Evolutionary conservation across 2,113 vertebrate species (phyloP).

Genomic region (Festucalex cinctus): DNA sequence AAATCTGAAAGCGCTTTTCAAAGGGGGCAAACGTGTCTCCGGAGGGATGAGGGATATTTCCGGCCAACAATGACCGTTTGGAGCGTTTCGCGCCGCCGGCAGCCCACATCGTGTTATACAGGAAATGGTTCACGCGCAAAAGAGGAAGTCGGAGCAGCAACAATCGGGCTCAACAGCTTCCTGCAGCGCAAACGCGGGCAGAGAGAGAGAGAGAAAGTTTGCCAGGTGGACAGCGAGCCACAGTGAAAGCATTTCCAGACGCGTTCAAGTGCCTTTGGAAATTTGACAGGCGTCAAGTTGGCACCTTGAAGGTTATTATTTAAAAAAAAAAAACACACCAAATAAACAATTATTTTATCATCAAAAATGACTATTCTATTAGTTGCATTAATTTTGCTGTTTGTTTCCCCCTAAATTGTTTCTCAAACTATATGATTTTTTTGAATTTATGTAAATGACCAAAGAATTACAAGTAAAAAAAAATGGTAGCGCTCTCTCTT

Average conservation of each 20-base stretch:
- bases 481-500: too few relatives aligned
- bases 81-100: slow-evolving; percentile 24
- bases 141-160: slow-evolving; percentile 59
- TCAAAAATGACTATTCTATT: too few relatives aligned
- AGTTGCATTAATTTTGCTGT: too few relatives aligned
- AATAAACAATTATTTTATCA: too few relatives aligned
- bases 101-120: slow-evolving; percentile 45
- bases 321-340: too few relatives aligned
- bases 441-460: too few relatives aligned
- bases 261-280: not conserved
- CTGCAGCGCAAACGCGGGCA: slow-evolving; percentile 45
- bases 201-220: too few relatives aligned
- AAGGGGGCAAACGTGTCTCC: slow-evolving; percentile 21
- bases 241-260: too few relatives aligned
- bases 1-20: slow-evolving; percentile 4
- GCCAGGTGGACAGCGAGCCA: not conserved
- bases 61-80: slow-evolving; percentile 64
- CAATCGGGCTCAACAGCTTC: slow-evolving; percentile 67
- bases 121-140: slow-evolving; percentile 53
- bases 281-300: not conserved
- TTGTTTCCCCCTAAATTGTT: too few relatives aligned
- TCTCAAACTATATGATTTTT: too few relatives aligned
- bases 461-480: too few relatives aligned
- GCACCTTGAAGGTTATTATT: too few relatives aligned
- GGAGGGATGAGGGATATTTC: slow-evolving; percentile 51